Evolutionary conservation across 2,797 vertebrate species (phyloP).

Genomic region (Halcyon badia): DNA sequence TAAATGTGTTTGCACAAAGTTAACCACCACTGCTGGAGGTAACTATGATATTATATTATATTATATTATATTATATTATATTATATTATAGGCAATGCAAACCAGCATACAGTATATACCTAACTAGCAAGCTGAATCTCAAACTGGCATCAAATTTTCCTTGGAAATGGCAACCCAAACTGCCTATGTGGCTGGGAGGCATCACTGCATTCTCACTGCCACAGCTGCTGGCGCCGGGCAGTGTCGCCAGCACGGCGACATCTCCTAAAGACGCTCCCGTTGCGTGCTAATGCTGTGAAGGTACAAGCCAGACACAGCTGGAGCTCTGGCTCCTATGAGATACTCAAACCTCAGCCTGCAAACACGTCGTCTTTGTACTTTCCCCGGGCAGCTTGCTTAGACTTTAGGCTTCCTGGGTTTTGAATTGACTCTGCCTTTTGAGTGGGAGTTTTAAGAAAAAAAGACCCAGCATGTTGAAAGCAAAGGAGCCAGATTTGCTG

Average conservation of each 20-base stretch:
- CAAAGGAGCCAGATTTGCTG: not conserved
- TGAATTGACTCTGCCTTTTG: constrained; percentile 56
- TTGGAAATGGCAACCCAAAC: not conserved
- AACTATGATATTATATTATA: not conserved
- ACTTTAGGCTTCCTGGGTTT: constrained; percentile 32
- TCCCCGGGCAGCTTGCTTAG: constrained; percentile 27
- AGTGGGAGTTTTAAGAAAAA: constrained; percentile 52
- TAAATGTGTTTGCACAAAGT: constrained; percentile 21
- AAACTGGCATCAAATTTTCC: not conserved
- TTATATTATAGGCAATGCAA: rapidly evolving
- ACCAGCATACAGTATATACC: not conserved
- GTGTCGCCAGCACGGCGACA: not conserved
- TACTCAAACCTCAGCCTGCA: constrained; percentile 18
- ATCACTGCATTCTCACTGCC: not conserved
- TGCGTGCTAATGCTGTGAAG: not conserved
- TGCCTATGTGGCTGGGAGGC: not conserved
- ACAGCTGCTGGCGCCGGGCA: not conserved
- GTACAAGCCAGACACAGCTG: constrained; percentile 39
- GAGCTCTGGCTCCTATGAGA: constrained; percentile 20
- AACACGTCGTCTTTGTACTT: constrained; percentile 35
- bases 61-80: not conserved
- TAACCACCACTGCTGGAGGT: not conserved
- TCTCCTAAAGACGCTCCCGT: constrained; percentile 31
- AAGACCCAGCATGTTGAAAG: constrained; percentile 23
- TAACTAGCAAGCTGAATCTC: not conserved